Percentiles rank a stretch among this genome's conserved stretches.
phyloP scores from a whole-genome alignment of 2,888 invertebrate genomes.

The Schizotus pectinicornis region DNA sequence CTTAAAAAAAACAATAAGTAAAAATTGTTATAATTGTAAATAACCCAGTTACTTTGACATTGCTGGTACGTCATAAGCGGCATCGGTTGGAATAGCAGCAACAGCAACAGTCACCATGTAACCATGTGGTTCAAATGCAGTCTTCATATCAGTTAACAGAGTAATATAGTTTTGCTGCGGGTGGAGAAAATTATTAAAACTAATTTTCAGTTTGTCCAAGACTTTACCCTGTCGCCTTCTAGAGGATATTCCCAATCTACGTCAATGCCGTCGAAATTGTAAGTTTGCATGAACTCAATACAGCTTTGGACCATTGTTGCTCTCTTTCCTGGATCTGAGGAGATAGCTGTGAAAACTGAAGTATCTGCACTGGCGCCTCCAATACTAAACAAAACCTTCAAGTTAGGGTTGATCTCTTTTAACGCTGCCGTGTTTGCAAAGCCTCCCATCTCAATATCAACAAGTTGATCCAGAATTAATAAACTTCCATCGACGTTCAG shows the following conservation, averaged over 20 bases:
- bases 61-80: conserved; percentile 64
- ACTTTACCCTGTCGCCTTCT: conserved; percentile 60
- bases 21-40: too few species aligned
- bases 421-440: conserved; percentile 62
- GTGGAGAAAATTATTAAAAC: background rate
- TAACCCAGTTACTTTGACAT: conserved; percentile 60
- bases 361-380: conserved; percentile 59
- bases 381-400: conserved; percentile 66
- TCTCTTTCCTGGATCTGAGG: conserved; percentile 55
- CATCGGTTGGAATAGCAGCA: conserved; percentile 59
- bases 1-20: conserved; percentile 50
- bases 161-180: conserved; percentile 29
- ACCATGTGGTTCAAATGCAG: conserved; percentile 60
- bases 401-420: conserved; percentile 59
- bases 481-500: conserved; percentile 12
- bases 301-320: conserved; percentile 64
- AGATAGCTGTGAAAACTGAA: conserved; percentile 53
- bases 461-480: conserved; percentile 3
- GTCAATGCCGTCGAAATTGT: conserved; percentile 72
- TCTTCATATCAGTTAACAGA: conserved; percentile 38
- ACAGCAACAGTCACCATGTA: conserved; percentile 65
- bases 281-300: conserved; percentile 60
- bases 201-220: conserved; percentile 52
- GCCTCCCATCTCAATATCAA: conserved; percentile 53
- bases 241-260: conserved; percentile 75